Base-by-base conservation (phyloP, 2,888 invertebrate genomes). In the Cremastinae sp. region DNA sequence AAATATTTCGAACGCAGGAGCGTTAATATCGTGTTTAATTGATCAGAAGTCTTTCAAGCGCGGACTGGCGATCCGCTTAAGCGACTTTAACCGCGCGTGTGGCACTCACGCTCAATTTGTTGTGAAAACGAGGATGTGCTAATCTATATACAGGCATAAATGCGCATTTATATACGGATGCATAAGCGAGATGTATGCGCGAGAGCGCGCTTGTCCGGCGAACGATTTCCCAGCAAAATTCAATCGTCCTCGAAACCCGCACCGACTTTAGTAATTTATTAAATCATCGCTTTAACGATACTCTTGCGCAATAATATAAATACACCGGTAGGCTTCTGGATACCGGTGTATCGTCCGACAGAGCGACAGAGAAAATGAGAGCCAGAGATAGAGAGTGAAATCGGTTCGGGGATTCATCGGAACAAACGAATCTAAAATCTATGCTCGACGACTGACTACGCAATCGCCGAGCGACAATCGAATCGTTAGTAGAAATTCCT, bases 391-490 rank as follows among this genome's bases (percentile, higher is more conserved):
- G 43, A 69, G 59, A 59, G 61, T 53, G 62, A 65, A 65, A 74
- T 74, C 47, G 73, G 68, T 76, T 53, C 53, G 68, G 51, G 51
- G 78, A 78, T 80, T 77, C 81, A 70, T 74, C 70, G 78, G 79
- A 75, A 80, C 78, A 74, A 80, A 81, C 75, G 80, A 79, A 80
- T 80, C 43, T 47, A 53, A 45, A 55, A 62, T 53, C 51, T n/a
- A 51, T 72, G 77, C 79, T 78, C 75, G n/a, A n/a, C 58, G 78
- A 78, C 80, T 82, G 81, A 83, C 84, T 82, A 81, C 82, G 82
- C 85, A 85, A 84, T 86, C 84, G 83, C 71, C 53, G 69, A 55
- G 81, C 83, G 82, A 85, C 85, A 84, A 86, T 86, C 86, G 86
- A 82, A 83, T 85, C 85, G 84, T 87, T 86, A 83, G 84, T 74